Evolutionary conservation across 1,140 invertebrate species (phyloP), one percentile per base, ranked within the genome.

Genomic region (Drosophila athabasca): DNA sequence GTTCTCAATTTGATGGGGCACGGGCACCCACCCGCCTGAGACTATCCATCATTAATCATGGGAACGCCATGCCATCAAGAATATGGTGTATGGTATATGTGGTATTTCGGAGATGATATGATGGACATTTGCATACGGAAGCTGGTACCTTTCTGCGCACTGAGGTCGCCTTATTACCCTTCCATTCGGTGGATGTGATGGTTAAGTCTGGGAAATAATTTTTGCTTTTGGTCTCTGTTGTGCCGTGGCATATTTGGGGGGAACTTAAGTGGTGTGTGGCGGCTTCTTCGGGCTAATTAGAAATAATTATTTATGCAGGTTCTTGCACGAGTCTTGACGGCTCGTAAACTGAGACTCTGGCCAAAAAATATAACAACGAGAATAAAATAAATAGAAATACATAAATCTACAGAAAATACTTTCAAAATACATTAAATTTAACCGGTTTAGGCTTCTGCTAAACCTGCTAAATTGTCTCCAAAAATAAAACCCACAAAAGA

Each of bases 71-170:
- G 22, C 22, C 22, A 45, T 61, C 31, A 35, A 35, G 31, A 35
- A 35, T 35, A 19, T 19, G 17, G 0, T 19, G 1, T 19, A 19
- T 19, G 17, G 17, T 19, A 1, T 19, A 19, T 19, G 11, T 39
- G 11, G 9, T 39, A 39, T 39, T 39, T 39, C 9, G 4, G 11
- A 39, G 35, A 11, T 39, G 35, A 31, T 31, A 31, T 9, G 57
- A 65, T 58, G 17, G 44, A 51, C 49, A 87, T 87, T 87, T 85
- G 83, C 84, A 87, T 87, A 87, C 83, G 83, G 83, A 87, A 87
- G 82, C 83, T 39, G 9, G 46, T 65, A 59, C 22, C 43, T 61
- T 55, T 48, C 49, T 50, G 54, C 57, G 57, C 45, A 59, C 68
- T 60, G 46, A n/a, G 29, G n/a, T 49, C 43, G 52, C 26, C 60